Evolutionary conservation across 2,113 vertebrate genomes (phyloP).

Genomic region (Strix aluco): DNA sequence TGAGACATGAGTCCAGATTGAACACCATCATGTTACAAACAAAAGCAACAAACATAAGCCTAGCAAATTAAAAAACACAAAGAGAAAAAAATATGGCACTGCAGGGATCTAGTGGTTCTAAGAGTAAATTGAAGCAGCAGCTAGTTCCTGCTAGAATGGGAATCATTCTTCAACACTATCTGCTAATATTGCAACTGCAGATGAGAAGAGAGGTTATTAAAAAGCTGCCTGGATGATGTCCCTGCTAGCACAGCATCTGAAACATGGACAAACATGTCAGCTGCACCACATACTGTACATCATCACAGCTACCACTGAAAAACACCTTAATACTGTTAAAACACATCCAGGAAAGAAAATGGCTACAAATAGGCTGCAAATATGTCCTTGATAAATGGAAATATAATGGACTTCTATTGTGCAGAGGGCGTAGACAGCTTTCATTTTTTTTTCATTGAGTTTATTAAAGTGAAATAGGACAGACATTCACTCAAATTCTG

Average conservation of each 20-base stretch:
- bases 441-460: not conserved
- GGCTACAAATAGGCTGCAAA: not conserved
- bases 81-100: not conserved
- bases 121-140: not conserved
- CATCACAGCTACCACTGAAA: not conserved
- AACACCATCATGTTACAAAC: not conserved
- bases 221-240: not conserved
- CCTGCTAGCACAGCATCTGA: not conserved
- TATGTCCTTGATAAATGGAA: not conserved
- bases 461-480: not conserved
- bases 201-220: not conserved
- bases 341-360: not conserved
- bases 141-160: not conserved
- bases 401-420: not conserved
- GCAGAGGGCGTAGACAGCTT: not conserved
- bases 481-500: not conserved
- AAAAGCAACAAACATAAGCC: not conserved
- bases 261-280: not conserved
- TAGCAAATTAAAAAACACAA: not conserved
- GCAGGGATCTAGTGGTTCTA: not conserved
- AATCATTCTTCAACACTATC: not conserved
- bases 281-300: not conserved
- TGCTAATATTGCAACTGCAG: not conserved
- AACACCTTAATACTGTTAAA: not conserved
- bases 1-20: not conserved